A percentile compares a stretch with the other conserved stretches of the same genome.
phyloP scores from a whole-genome alignment of 2,888 invertebrate genomes.

The Orchesella flavescens region DNA sequence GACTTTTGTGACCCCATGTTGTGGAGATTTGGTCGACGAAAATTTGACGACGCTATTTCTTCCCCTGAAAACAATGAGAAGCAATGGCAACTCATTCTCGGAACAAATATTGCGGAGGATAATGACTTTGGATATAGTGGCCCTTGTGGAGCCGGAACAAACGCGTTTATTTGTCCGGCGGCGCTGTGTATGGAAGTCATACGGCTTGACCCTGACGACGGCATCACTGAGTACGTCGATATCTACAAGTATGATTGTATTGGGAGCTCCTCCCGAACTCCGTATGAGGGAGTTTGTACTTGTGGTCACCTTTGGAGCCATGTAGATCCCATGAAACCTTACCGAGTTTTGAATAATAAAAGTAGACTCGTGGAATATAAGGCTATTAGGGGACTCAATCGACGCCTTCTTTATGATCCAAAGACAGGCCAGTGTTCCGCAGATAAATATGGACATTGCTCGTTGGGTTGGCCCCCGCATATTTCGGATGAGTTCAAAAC shows the following conservation, averaged over 20 bases:
- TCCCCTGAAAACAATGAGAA: not conserved
- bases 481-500: not conserved
- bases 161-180: not conserved
- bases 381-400: not conserved
- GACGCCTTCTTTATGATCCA: not conserved
- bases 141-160: not conserved
- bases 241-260: not conserved
- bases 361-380: not conserved
- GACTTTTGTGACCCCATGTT: slow-evolving; percentile 17
- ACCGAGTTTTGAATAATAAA: not conserved
- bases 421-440: slow-evolving; percentile 3
- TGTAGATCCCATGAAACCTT: not conserved
- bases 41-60: not conserved
- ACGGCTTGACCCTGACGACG: not conserved
- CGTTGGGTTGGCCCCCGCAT: not conserved
- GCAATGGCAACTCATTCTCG: not conserved
- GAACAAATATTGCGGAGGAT: not conserved
- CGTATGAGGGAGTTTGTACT: slow-evolving; percentile 23
- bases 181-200: not conserved
- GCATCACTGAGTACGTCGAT: not conserved
- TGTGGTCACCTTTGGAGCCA: slow-evolving; percentile 19
- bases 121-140: slow-evolving; percentile 14
- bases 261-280: not conserved
- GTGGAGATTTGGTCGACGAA: not conserved
- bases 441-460: slow-evolving; percentile 23